Base-by-base conservation (phyloP, 1,140 invertebrate species). In the Halesus radiatus region DNA sequence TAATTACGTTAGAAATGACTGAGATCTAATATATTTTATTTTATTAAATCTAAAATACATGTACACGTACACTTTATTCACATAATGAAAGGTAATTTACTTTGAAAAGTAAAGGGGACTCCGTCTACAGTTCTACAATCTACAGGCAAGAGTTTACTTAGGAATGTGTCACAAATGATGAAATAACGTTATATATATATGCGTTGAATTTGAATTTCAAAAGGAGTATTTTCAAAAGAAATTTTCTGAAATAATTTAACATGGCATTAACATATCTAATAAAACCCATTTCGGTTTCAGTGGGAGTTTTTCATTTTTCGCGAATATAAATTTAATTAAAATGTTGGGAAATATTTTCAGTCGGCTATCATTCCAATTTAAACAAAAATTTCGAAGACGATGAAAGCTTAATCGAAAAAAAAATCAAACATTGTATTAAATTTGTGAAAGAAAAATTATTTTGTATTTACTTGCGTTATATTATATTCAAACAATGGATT, bases 221-320 rank as follows among this genome's bases (percentile, higher is more conserved):
- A 45, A 66, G 62, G 62, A 66, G 26, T 66, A 29, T 66, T 66
- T 29, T 66, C 62, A 32, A 66, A 66, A 66, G 62, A 66, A 66
- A 66, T 66, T 66, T 66, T n/a, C n/a, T 32, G 32, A 23, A 66
- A 66, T 66, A 66, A 66, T 66, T 66, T 66, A 66, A 26, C 62
- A 66, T 66, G 32, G 16, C 29, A 66, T 66, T 66, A 26, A 66
- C 62, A 66, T 66, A 66, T 66, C 62, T 66, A 66, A 66, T 66
- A 66, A 66, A 66, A 66, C 62, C 62, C 62, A 66, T 66, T 66
- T 66, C 62, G 29, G 26, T 29, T 66, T 26, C 10, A 13, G 8
- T 66, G 32, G 62, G 32, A 16, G 62, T 10, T 66, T 66, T 66
- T 66, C 29, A 66, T 66, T 66, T 66, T 32, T 29, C 23, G 32